Base-by-base conservation (phyloP, 2,888 invertebrate genomes). In the Tiphia femorata region DNA sequence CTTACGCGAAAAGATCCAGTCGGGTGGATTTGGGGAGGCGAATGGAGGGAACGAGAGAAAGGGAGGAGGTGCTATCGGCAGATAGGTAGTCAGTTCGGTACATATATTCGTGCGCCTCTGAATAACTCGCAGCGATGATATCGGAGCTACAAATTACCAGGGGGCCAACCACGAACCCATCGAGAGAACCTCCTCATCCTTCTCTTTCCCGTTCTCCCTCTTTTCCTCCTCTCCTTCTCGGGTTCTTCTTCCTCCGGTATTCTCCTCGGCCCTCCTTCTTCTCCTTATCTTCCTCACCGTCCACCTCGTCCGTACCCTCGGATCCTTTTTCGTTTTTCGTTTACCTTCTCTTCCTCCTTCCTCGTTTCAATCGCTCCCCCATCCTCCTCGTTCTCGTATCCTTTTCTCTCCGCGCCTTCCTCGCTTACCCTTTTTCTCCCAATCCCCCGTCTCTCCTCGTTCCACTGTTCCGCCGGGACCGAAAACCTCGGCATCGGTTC, bases 71-170 rank as follows among this genome's bases (percentile, higher is more conserved):
- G 70, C 59, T 70, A 68, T 73, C 71, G 65, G 65, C 37, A 63
- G 71, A 67, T 69, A 70, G 62, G 71, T 73, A 72, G 72, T 71
- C 67, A 51, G 58, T 52, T 46, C 53, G 50, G 62, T 68, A 66
- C 60, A 57, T 61, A 62, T 64, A 60, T 49, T 57, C 63, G 57
- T 62, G 53, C 59, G 66, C 68, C 66, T 68, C 64, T 50, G 66
- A 71, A 72, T 74, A 75, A 75, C 72, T 74, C 59, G 54, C 62
- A 49, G 70, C 72, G 75, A 76, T 76, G 75, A 76, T 76, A 76
- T 76, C 76, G 67, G 50, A 59, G 64, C 62, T 73, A 73, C 75
- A 76, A 75, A 75, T 75, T 75, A 75, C 75, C 67, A 62, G 52
- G 65, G 60, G 67, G 67, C 64, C 64, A 69, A 73, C 72, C 75